Evolutionary conservation across 2,113 vertebrate genomes (phyloP), one percentile per base, ranked within the genome.

Genomic region (Condylura cristata): DNA sequence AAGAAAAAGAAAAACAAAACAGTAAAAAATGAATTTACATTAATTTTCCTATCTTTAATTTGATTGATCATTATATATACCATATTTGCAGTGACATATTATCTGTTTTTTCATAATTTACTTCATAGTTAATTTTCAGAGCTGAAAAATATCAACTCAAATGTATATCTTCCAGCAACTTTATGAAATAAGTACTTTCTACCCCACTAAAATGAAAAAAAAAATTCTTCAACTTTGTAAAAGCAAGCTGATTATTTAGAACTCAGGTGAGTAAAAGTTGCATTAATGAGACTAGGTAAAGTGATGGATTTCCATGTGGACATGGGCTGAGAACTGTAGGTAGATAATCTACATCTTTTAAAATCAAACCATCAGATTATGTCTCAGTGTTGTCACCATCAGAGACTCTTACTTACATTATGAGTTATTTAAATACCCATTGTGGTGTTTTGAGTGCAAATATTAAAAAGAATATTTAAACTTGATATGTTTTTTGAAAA

Each of bases 401-500:
- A 37, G 17, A 41, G 6, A 37, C 1, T 81, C 56, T 1, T 63
- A 17, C 26, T 75, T 76, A 51, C 18, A 24, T 61, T 34, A 22
- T 79, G 26, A 37, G 10, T 39, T 91, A 53, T n/a, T 91, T 61
- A 53, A 26, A 41, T 83, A 61, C 39, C 37, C 75, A 16, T 48
- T 95, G 3, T n/a, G 7, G 48, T 94, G 26, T 13, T 30, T 65
- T n/a, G 51, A 76, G 11, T 60, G 37, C 6, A 66, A n/a, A 46
- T 53, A 82, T 72, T 80, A n/a, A 9, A 51, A 90, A 56, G 6
- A 71, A 32, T 30, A 28, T 75, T 95, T 81, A 86, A 26, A 90
- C 56, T 89, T 86, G 2, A 41, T 65, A 1, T n/a, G 20, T 95
- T 83, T 61, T 63, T 70, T 83, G 12, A 94, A 95, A 82, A 79